These are phyloP conservation scores for Neodon shergylaensis DNA, from an alignment of 2,113 vertebrate genomes.

Conservation along the genomic window DNA sequence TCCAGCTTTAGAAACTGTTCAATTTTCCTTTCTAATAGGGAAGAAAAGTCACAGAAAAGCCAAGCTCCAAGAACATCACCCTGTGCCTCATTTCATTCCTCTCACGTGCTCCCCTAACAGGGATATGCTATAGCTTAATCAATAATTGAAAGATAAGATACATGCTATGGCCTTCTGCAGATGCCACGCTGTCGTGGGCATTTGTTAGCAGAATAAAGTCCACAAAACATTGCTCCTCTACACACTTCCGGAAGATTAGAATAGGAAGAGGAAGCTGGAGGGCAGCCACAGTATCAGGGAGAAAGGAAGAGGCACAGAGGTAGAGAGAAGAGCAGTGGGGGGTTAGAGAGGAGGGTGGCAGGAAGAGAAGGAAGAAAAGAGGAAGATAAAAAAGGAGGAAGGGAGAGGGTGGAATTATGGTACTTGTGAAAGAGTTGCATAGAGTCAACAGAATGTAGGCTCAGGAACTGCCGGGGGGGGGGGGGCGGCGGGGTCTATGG, in stretches of 20 bases:
- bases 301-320: too few relatives aligned
- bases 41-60: neutral
- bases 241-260: neutral
- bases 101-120: neutral
- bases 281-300: neutral
- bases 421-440: neutral
- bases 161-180: neutral
- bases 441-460: neutral
- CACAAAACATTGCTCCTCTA: neutral
- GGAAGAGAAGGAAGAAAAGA: neutral
- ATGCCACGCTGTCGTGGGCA: neutral
- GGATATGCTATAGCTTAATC: neutral
- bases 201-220: neutral
- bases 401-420: neutral
- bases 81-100: neutral
- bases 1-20: neutral
- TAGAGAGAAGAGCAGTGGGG: neutral
- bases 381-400: neutral
- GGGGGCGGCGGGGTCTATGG: too few relatives aligned
- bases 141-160: conserved; percentile 19
- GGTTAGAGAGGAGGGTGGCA: fast-evolving
- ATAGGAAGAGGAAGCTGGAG: neutral
- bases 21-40: neutral
- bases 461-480: neutral
- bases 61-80: neutral